These are phyloP conservation scores for Hippocampus kuda DNA, from an alignment of 2,797 vertebrate species.

Conservation along the genomic window DNA sequence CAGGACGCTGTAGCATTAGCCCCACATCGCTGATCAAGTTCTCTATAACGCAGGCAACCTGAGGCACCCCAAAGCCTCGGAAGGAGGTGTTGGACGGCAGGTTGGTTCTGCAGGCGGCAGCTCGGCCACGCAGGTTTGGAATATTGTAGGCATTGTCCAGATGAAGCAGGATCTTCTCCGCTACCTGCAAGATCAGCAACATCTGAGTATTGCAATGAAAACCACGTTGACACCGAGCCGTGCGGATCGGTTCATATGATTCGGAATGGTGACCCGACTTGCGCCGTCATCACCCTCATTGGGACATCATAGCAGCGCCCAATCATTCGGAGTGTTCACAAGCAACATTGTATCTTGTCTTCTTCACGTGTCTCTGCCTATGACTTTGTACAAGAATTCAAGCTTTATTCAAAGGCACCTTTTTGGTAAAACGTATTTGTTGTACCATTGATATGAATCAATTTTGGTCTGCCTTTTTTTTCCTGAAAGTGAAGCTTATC, in stretches of 20 bases:
- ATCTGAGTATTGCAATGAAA: background rate
- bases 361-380: too few relatives aligned
- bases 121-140: slow-evolving; percentile 53
- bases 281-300: background rate
- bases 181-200: slow-evolving; percentile 38
- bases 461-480: too few relatives aligned
- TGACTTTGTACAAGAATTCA: too few relatives aligned
- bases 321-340: background rate
- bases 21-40: slow-evolving; percentile 66
- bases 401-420: too few relatives aligned
- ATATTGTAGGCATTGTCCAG: slow-evolving; percentile 65
- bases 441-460: too few relatives aligned
- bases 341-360: too few relatives aligned
- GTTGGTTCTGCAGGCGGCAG: slow-evolving; percentile 59
- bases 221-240: background rate
- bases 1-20: slow-evolving; percentile 38
- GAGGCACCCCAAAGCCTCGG: slow-evolving; percentile 69
- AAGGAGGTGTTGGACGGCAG: slow-evolving; percentile 70
- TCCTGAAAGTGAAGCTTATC: too few relatives aligned
- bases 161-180: slow-evolving; percentile 60
- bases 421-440: too few relatives aligned
- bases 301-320: background rate
- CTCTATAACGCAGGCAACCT: slow-evolving; percentile 57
- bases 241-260: background rate
- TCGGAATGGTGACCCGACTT: background rate